Conservation (phyloP, 2,113 vertebrate genomes). For the Pomatostomus ruficeps region DNA sequence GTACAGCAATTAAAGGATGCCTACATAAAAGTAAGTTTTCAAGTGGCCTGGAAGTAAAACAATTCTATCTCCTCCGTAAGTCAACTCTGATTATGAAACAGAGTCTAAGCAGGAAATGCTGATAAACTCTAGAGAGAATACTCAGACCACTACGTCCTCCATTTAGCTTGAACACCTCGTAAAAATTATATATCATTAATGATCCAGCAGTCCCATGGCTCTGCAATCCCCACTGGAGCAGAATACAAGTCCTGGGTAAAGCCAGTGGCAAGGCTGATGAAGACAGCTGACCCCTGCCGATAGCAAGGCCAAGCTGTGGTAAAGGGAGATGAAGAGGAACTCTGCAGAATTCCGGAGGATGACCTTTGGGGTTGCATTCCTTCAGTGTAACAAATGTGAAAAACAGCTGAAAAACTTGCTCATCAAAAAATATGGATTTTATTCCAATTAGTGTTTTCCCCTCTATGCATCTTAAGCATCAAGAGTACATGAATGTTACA, state of each 20-base stretch:
- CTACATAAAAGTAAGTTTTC: neutral
- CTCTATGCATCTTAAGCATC: neutral
- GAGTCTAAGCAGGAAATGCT: neutral
- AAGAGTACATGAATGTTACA: neutral
- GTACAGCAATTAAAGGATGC: neutral
- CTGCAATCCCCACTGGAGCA: neutral
- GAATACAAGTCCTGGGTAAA: neutral
- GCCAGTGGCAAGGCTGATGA: neutral
- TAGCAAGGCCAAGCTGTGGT: neutral
- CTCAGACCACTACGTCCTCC: neutral
- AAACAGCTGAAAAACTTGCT: neutral
- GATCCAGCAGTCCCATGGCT: neutral
- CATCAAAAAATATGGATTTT: neutral
- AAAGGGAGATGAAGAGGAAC: neutral
- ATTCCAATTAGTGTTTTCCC: neutral
- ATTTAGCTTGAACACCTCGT: neutral
- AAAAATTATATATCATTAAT: neutral
- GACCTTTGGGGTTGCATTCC: neutral
- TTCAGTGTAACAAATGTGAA: neutral
- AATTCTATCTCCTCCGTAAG: neutral
- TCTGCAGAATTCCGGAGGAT: neutral
- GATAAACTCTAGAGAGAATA: neutral
- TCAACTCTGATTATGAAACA: neutral
- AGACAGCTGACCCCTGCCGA: neutral
- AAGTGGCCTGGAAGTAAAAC: neutral